Base-by-base conservation (phyloP, 2,113 vertebrate genomes). In the Pelecanoides urinatrix region DNA sequence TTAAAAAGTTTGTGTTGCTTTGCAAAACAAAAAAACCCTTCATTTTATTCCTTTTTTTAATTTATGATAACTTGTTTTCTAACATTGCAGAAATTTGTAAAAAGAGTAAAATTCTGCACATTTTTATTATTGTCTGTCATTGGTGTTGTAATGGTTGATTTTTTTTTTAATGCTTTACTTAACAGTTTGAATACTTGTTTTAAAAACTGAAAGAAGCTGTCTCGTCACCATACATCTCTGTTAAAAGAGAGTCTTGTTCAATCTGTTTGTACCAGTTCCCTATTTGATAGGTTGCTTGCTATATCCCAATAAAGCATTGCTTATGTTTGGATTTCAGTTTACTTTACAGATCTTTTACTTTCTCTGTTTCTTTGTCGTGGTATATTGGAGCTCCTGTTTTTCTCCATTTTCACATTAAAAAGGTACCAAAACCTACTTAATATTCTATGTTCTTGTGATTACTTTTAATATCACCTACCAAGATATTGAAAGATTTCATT, bases 171-270 rank as follows among this genome's bases (percentile, higher is more conserved):
- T 96, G 90, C 72, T 97, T 97, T 95, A 94, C 84, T 96, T 88
- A 93, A 88, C 49, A 11, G 79, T 97, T 97, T 92, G 84, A 96
- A 90, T 96, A 94, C 65, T 94, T 97, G 95, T 97, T 98, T 97
- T 97, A 84, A 94, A 96, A 97, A 96, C 78, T 97, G 95, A 97
- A 97, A 94, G 88, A 97, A 92, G 72, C 91, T 96, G 91, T 96
- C 92, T 97, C 59, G 52, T 96, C 94, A 84, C 45, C 92, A 84
- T 95, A 96, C 86, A 97, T 98, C 97, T 98, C 98, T 98, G 98
- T 98, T 98, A 95, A 97, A 98, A 98, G 97, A 98, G 97, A 97
- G 94, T 96, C 91, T 96, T 94, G 92, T 97, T 97, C 85, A 97
- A 86, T 92, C 89, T 96, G 95, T 97, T 96, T 97, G 93, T 97